A percentile compares a stretch with the other conserved stretches of the same genome.
Conservation (phyloP, 2,113 vertebrate genomes). For the Anoplopoma fimbria region DNA sequence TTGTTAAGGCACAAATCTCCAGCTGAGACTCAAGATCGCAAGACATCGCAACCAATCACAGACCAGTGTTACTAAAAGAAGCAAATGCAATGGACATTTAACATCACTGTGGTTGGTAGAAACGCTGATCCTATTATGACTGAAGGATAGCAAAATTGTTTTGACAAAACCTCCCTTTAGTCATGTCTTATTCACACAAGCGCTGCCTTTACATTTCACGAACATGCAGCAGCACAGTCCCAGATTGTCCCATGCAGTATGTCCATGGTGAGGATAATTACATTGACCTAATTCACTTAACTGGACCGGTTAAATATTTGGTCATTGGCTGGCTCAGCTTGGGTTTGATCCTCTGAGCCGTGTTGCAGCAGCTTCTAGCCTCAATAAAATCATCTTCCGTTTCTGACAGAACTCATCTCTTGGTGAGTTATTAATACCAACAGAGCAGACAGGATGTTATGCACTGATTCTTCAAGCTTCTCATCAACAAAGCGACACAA, state of each 20-base stretch:
- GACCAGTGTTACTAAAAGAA: neutral
- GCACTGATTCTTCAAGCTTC: conserved; percentile 75
- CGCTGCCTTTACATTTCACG: conserved; percentile 8
- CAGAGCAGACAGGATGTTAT: conserved; percentile 74
- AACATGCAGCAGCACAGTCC: conserved; percentile 37
- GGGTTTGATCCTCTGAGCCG: conserved; percentile 71
- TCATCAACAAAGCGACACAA: conserved; percentile 69
- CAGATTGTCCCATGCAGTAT: conserved; percentile 46
- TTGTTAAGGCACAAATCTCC: conserved; percentile 8
- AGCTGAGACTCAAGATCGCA: conserved; percentile 3
- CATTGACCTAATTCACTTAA: conserved; percentile 77
- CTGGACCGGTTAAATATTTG: conserved; percentile 72
- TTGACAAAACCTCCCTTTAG: conserved; percentile 22
- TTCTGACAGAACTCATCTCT: conserved; percentile 76
- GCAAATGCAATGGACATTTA: neutral
- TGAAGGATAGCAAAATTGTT: neutral
- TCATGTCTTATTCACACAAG: neutral
- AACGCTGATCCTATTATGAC: conserved; percentile 27
- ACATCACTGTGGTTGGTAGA: neutral
- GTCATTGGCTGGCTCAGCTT: conserved; percentile 64
- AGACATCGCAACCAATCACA: neutral
- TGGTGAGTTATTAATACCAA: conserved; percentile 78
- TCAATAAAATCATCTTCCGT: conserved; percentile 70
- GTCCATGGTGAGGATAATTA: conserved; percentile 65
- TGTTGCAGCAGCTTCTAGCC: conserved; percentile 72